A percentile compares a stretch with the other conserved stretches of the same genome.
phyloP scores from a whole-genome alignment of 1,140 invertebrate species.

The Bombus waltoni region DNA sequence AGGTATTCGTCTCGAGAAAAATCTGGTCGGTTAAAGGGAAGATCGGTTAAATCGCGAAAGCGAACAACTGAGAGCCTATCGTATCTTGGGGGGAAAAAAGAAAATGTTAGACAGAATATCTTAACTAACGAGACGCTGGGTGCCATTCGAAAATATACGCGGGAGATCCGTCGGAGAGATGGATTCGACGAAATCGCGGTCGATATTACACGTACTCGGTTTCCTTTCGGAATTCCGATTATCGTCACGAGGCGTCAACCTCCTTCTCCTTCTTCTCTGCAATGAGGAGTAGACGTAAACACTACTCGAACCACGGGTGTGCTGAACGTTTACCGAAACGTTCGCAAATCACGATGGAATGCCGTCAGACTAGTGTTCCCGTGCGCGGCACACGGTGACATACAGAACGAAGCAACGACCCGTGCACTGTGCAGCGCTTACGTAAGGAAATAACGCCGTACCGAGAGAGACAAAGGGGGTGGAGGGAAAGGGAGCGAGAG shows the following conservation, averaged over 20 bases:
- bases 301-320: conserved; percentile 52
- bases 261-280: conserved; percentile 6
- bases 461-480: background rate
- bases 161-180: background rate
- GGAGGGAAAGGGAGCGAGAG: background rate
- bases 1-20: background rate
- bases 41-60: background rate
- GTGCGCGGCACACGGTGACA: conserved; percentile 75
- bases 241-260: background rate
- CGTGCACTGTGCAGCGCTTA: conserved; percentile 71
- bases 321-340: conserved; percentile 77
- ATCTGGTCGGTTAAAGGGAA: background rate
- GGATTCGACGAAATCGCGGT: conserved; percentile 10
- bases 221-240: conserved; percentile 31
- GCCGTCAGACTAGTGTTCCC: conserved; percentile 77
- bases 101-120: background rate
- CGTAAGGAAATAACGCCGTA: conserved; percentile 77
- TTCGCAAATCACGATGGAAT: conserved; percentile 81
- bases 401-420: conserved; percentile 76
- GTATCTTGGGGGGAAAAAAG: background rate
- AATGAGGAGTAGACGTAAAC: conserved; percentile 59
- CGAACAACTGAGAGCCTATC: too few relatives aligned
- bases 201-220: conserved; percentile 9
- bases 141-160: background rate
- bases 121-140: background rate